Evolutionary conservation across 2,797 vertebrate species (phyloP).

Genomic region (Monodelphis domestica): DNA sequence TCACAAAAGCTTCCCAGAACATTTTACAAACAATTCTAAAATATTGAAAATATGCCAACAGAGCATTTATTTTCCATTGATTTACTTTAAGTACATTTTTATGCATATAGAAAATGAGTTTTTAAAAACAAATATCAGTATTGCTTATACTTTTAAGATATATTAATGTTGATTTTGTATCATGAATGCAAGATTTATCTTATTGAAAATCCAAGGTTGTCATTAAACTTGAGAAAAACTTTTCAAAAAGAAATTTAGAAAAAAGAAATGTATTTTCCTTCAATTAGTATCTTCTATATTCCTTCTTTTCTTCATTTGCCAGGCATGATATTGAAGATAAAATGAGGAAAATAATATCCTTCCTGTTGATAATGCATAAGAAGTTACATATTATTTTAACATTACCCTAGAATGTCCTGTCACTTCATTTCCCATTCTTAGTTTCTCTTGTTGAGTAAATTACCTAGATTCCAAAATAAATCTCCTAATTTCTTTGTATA

Average conservation of each 20-base stretch:
- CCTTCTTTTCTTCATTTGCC: neutral
- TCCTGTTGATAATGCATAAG: neutral
- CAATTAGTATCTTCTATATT: neutral
- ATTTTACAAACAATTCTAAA: neutral
- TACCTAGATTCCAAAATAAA: neutral
- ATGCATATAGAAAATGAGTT: neutral
- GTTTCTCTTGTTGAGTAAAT: neutral
- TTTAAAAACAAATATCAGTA: neutral
- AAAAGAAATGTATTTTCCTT: fast-evolving
- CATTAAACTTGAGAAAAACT: neutral
- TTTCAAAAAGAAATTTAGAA: neutral
- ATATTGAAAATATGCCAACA: neutral
- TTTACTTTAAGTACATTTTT: neutral
- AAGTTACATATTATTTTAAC: neutral
- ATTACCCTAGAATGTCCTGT: neutral
- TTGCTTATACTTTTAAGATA: constrained; percentile 1
- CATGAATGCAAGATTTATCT: neutral
- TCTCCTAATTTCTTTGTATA: too few relatives aligned
- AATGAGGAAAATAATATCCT: neutral
- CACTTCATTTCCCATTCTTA: neutral
- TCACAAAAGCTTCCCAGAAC: neutral
- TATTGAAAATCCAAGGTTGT: neutral
- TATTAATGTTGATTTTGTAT: neutral
- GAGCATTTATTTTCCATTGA: neutral
- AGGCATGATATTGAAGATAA: neutral